phyloP scores from a whole-genome alignment of 2,113 vertebrate genomes.

The Phalacrocorax brasilianus region DNA sequence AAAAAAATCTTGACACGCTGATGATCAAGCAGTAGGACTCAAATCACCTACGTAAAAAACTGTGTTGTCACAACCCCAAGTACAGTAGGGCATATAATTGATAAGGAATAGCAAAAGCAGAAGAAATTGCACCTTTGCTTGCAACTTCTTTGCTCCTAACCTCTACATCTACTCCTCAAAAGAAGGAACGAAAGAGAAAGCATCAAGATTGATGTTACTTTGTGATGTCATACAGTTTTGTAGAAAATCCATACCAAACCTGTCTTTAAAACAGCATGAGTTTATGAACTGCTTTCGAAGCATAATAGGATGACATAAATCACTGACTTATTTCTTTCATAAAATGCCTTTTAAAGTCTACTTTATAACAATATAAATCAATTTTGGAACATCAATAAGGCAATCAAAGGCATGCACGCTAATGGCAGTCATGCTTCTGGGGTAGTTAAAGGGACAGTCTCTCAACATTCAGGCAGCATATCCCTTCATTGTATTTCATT shows the following conservation, averaged over 20 bases:
- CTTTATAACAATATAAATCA: conserved; percentile 1
- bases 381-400: not conserved
- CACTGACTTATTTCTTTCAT: not conserved
- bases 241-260: not conserved
- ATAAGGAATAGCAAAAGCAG: not conserved
- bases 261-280: not conserved
- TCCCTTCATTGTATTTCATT: not conserved
- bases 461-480: not conserved
- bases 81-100: not conserved
- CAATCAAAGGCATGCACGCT: not conserved
- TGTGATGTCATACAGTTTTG: not conserved
- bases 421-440: not conserved
- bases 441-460: not conserved
- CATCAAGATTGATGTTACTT: not conserved
- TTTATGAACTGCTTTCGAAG: not conserved
- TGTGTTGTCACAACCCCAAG: not conserved
- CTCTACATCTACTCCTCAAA: not conserved
- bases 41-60: not conserved
- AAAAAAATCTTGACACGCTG: not conserved
- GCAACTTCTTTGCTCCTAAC: not conserved
- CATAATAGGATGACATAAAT: not conserved
- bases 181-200: not conserved
- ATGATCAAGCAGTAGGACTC: not conserved
- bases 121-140: not conserved
- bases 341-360: not conserved